phyloP scores from a whole-genome alignment of 2,113 vertebrate genomes.

The Dromaius novaehollandiae region DNA sequence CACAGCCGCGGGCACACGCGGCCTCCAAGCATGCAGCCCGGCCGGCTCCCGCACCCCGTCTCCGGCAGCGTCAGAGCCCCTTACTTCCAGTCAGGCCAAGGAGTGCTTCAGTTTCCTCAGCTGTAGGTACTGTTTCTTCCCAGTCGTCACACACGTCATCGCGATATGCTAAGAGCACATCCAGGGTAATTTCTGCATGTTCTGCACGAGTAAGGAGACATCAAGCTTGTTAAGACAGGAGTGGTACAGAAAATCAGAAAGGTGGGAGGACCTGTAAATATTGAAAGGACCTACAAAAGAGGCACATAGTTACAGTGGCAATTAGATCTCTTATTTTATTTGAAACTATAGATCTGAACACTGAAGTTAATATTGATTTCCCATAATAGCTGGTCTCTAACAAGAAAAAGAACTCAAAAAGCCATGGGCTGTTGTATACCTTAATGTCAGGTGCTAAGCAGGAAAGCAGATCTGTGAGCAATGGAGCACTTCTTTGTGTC shows the following conservation, averaged over 20 bases:
- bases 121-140: slow-evolving; percentile 90
- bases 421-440: background rate
- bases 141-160: slow-evolving; percentile 84
- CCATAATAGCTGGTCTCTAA: background rate
- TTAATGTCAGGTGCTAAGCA: background rate
- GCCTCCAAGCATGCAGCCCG: too few species aligned
- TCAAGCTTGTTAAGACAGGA: background rate
- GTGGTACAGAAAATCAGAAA: background rate
- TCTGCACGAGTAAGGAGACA: slow-evolving; percentile 76
- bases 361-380: background rate
- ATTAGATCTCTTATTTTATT: background rate
- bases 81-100: slow-evolving; percentile 87
- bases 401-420: background rate
- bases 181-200: slow-evolving; percentile 85
- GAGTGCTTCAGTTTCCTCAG: slow-evolving; percentile 90
- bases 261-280: background rate
- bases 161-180: slow-evolving; percentile 90
- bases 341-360: background rate
- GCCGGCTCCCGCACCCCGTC: background rate
- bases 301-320: background rate
- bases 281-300: background rate
- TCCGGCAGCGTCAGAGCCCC: background rate
- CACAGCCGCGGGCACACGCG: too few species aligned
- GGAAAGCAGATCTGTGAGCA: background rate
- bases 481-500: background rate